Base-by-base conservation (phyloP, 1,140 invertebrate genomes). In the Ostrea denselamellosa region DNA sequence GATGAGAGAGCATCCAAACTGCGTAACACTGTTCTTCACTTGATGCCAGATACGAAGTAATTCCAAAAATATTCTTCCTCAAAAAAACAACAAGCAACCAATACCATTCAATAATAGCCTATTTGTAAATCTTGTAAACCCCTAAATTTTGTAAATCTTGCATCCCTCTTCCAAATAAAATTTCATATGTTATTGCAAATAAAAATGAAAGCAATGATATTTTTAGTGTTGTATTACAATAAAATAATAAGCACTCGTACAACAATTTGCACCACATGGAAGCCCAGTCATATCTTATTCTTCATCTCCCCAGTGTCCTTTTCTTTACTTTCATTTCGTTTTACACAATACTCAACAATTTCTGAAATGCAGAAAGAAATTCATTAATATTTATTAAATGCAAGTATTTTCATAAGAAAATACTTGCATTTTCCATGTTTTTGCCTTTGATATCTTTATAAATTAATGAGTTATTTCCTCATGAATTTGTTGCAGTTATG, bases 221-320 rank as follows among this genome's bases (percentile, higher is more conserved):
- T 77, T 77, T 34, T 28, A 28, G 10, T 77, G 25, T 34, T 77
- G 25, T 77, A 34, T 77, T 77, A 28, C 28, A 28, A 12, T 9
- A 14, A 25, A 28, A 28, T 34, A 77, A 71, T 25, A 12, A 34
- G 68, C 68, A 77, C 68, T 28, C 12, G 10, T n/a, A 77, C 34
- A 77, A 77, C 25, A 28, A 8, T 28, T 19, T 17, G 56, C 56
- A 17, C 56, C 56, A 58, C 17, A 34, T 14, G 68, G 12, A 22
- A 77, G 68, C 28, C 28, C 25, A n/a, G 14, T 34, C 68, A 44
- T 77, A 28, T 14, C 12, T 77, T 77, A 34, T 25, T 77, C 8
- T 77, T 77, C 68, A 77, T 83, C 84, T 92, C 90, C 17, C 91
- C 91, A 10, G 91, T 91, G 12, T 92, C 91, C 4, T 28, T 62